phyloP scores from a whole-genome alignment of 2,888 invertebrate species.

The Dyspetes luteomarginatus region DNA sequence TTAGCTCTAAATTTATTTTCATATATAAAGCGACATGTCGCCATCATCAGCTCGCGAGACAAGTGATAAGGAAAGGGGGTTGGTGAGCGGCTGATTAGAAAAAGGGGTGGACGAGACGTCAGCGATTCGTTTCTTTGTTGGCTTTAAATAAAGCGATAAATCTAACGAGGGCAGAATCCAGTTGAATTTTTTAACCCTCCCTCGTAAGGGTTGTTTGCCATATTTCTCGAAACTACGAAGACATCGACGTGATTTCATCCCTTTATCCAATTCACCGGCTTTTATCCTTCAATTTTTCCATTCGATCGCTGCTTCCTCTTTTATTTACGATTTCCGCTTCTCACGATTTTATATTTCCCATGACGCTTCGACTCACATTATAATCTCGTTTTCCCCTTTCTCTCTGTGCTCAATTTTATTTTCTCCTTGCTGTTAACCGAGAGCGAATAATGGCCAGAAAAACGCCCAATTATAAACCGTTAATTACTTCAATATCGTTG shows the following conservation, averaged over 20 bases:
- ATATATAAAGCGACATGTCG: constrained; percentile 29
- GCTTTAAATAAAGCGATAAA: constrained; percentile 78
- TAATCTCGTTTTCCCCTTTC: no score
- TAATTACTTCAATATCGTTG: no score
- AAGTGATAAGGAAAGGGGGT: constrained; percentile 11
- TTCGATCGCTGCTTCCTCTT: constrained; percentile 24
- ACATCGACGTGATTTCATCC: constrained; percentile 42
- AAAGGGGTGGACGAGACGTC: constrained; percentile 50
- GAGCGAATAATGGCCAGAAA: no score
- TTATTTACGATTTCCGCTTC: no score
- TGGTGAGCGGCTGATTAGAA: not conserved
- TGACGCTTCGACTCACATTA: no score
- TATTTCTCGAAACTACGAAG: constrained; percentile 19
- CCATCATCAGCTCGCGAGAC: not conserved
- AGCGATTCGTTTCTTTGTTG: constrained; percentile 61
- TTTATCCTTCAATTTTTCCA: constrained; percentile 55
- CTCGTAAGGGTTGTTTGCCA: constrained; percentile 32
- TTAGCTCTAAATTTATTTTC: constrained; percentile 68
- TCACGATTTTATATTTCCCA: no score
- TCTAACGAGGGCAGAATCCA: constrained; percentile 59
- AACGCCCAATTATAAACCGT: no score
- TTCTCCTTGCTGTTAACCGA: no score
- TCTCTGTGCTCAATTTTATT: no score
- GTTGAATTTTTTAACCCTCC: constrained; percentile 25
- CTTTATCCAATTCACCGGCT: constrained; percentile 55